Evolutionary conservation across 2,888 invertebrate genomes (phyloP), one percentile per base, ranked within the genome.

Genomic region (Cryptophagus acutangulus): DNA sequence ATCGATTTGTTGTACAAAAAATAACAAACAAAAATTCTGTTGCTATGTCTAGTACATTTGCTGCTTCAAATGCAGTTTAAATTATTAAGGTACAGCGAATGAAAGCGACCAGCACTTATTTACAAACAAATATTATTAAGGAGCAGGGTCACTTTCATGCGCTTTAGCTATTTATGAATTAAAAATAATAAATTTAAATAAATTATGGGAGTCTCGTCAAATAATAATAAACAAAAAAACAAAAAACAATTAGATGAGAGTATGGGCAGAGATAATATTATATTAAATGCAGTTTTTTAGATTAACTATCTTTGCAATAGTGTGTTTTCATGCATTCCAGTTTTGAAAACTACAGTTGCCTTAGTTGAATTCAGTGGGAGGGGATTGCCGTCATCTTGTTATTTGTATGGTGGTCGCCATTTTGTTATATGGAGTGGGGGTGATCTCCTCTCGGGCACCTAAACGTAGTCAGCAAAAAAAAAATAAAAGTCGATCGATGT

Each of bases 321-420:
- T 61, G 64, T 60, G 64, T 65, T 67, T 66, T 66, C 64, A 63
- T 65, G 68, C 70, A 70, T 70, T 70, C 70, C 70, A 68, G 61
- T 63, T n/a, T n/a, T 65, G 64, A 66, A 66, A 66, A 67, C 43
- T 56, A 48, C 66, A 65, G 65, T 68, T 69, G 68, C 69, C 69
- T 70, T 69, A 66, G 67, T 62, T 66, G n/a, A n/a, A n/a, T n/a
- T n/a, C n/a, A n/a, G n/a, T n/a, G n/a, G n/a, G n/a, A n/a, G n/a
- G n/a, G n/a, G n/a, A n/a, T n/a, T n/a, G n/a, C n/a, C n/a, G n/a
- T n/a, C n/a, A n/a, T n/a, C n/a, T n/a, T n/a, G n/a, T n/a, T n/a
- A n/a, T n/a, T n/a, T n/a, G n/a, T n/a, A n/a, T n/a, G n/a, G n/a
- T n/a, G n/a, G n/a, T n/a, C n/a, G n/a, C n/a, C n/a, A n/a, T n/a